Base-by-base conservation (phyloP, 2,888 invertebrate species). In the Hecatera dysodea region DNA sequence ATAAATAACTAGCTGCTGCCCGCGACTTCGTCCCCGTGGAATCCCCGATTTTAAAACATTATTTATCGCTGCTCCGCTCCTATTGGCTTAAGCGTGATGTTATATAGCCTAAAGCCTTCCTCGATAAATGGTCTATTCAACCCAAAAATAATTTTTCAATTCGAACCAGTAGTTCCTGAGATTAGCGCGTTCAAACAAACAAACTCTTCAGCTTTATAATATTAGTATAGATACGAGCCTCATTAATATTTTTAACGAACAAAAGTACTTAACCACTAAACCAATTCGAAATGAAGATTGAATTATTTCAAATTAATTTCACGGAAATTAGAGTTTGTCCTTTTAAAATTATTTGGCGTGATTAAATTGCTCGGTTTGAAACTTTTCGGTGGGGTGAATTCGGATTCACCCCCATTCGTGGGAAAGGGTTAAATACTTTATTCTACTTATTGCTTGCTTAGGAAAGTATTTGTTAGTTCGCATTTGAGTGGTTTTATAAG, bases 351-450 rank as follows among this genome's bases (percentile, higher is more conserved):
- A 82, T 80, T 82, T 72, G 36, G 53, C 71, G 70, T 67, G 78
- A 82, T 78, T 80, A 73, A 78, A 78, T 78, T 73, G 67, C 57
- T 67, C 61, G 74, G 77, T 74, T 57, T 42, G 42, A 67, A 81
- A 83, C 70, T 83, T 83, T 68, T 36, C 27, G 70, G 57, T 57
- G 39, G 81, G 81, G 74, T 64, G 67, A 36, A 33, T 52, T 61
- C 56, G 50, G n/a, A n/a, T n/a, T n/a, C n/a, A 72, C 61, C 83
- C 64, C 52, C 22, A 19, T 27, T 42, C 39, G 50, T 56, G 46
- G 72, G 24, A 39, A 55, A 75, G 78, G 83, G 81, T 82, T 81
- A 48, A 78, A 74, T 70, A 75, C 81, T 83, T 76, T 46, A 55
- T 55, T 56, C 62, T 62, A 72, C 66, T 80, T 78, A 67, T 56